These are phyloP conservation scores for Augochlorella aurata DNA, from an alignment of 2,888 invertebrate species.

Conservation along the genomic window DNA sequence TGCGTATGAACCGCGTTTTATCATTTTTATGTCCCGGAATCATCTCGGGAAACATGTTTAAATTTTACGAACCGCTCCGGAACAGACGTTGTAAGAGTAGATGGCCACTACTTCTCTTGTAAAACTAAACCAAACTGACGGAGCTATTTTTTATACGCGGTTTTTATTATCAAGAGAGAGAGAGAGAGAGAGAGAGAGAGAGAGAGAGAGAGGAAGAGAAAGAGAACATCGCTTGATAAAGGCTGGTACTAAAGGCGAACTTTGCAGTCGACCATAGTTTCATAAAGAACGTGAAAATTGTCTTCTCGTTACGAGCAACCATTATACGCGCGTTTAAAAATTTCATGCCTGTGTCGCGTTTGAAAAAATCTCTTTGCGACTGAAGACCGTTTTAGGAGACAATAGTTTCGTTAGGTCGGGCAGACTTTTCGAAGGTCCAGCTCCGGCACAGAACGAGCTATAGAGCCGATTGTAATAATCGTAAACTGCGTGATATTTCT, in stretches of 20 bases:
- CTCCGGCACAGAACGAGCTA: neutral
- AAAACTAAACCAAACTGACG: slow-evolving; percentile 11
- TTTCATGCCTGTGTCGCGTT: neutral
- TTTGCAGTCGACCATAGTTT: neutral
- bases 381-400: neutral
- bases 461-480: neutral
- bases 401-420: neutral
- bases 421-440: too few relatives aligned
- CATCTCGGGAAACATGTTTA: slow-evolving; percentile 10
- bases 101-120: neutral
- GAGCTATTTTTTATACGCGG: slow-evolving; percentile 1
- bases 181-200: too few relatives aligned
- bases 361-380: neutral
- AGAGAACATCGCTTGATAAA: neutral
- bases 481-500: neutral
- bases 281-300: slow-evolving; percentile 1
- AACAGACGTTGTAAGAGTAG: slow-evolving; percentile 10
- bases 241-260: neutral
- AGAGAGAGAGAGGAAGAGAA: too few relatives aligned
- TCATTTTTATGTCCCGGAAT: slow-evolving; percentile 8
- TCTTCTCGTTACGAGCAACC: neutral
- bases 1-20: neutral
- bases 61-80: slow-evolving; percentile 11
- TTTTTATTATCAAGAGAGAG: neutral
- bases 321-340: neutral